phyloP scores from a whole-genome alignment of 2,113 vertebrate species.

The Eidolon helvum region DNA sequence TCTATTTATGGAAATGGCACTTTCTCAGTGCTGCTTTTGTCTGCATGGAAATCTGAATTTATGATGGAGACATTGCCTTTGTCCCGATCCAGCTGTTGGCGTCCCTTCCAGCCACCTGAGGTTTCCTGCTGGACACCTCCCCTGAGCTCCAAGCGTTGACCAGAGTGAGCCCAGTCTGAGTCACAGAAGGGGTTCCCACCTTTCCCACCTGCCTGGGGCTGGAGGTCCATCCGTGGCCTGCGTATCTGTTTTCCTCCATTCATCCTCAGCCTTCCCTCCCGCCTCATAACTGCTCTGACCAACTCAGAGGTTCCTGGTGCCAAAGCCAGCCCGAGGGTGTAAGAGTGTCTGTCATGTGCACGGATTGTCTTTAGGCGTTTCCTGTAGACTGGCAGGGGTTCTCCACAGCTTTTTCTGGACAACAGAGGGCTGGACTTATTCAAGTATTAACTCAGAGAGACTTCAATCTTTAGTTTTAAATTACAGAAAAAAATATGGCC shows the following conservation, averaged over 20 bases:
- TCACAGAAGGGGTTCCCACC: background rate
- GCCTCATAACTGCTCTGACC: background rate
- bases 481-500: background rate
- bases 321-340: background rate
- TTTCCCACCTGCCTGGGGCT: background rate
- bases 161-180: background rate
- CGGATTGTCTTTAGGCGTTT: background rate
- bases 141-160: background rate
- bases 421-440: background rate
- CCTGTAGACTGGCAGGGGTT: background rate
- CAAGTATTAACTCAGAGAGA: background rate
- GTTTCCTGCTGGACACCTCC: background rate
- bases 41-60: background rate
- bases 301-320: background rate
- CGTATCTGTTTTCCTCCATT: background rate
- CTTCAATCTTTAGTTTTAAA: background rate
- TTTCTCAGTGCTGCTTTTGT: background rate
- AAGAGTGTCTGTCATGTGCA: background rate
- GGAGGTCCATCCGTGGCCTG: background rate
- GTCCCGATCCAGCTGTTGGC: background rate
- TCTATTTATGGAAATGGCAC: background rate
- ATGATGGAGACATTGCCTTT: background rate
- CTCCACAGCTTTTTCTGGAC: background rate
- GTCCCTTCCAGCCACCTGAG: background rate
- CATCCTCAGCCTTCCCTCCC: background rate